Evolutionary conservation across 2,888 invertebrate species (phyloP).

Genomic region (Platynereis dumerilii): DNA sequence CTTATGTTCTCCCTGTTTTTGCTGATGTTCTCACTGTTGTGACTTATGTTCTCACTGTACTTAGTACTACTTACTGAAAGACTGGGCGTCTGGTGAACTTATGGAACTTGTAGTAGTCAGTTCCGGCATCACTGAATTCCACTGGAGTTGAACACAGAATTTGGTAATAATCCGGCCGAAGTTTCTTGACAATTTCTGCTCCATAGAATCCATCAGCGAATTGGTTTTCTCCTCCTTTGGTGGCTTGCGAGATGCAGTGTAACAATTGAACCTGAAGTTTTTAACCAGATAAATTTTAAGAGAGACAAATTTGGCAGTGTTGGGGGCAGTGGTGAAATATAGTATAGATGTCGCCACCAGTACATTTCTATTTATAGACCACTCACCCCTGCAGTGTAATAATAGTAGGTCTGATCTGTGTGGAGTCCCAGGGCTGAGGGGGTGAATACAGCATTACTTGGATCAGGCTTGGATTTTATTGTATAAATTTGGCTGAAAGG

Average conservation of each 20-base stretch:
- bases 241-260: neutral
- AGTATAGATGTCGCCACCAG: too few species aligned
- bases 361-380: too few species aligned
- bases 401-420: neutral
- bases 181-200: neutral
- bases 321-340: too few species aligned
- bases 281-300: too few species aligned
- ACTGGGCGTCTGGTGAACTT: neutral
- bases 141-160: neutral
- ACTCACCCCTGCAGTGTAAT: neutral
- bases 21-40: too few species aligned
- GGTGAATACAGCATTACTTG: conserved; percentile 4
- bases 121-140: neutral
- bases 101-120: conserved; percentile 5
- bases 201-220: conserved; percentile 4
- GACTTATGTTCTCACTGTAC: too few species aligned
- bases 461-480: too few species aligned
- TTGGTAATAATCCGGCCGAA: neutral
- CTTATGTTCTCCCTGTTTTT: too few species aligned
- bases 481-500: too few species aligned
- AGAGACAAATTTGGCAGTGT: too few species aligned
- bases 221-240: conserved; percentile 6
- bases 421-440: neutral
- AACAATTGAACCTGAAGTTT: conserved; percentile 2
- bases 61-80: too few species aligned